Base-by-base conservation (phyloP, 2,888 invertebrate species). In the Eristalis pertinax region DNA sequence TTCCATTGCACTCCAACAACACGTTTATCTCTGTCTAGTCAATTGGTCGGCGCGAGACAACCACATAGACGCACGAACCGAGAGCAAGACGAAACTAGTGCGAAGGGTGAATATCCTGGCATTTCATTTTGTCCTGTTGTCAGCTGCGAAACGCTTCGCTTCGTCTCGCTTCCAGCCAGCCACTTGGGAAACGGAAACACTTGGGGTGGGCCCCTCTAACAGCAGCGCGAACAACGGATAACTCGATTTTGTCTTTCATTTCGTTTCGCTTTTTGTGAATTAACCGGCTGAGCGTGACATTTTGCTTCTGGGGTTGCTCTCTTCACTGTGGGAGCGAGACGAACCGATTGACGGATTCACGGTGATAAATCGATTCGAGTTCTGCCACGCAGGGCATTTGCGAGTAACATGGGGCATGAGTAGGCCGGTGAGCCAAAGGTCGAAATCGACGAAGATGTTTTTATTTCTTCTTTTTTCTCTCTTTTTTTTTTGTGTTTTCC, bases 201-300 rank as follows among this genome's bases (percentile, higher is more conserved):
- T 32, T 5, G 4, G 32, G 32, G 1, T 13, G 13, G 13, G 1
- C 38, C 13, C 13, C 10, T 38, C 13, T 13, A 13, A 11, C 38
- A 13, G 4, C 38, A 13, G 38, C 4, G 38, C 4, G 13, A 2
- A 13, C 8, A 38, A 5, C 3, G 11, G 11, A 32, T 32, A 32
- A 32, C 32, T 32, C 7, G 32, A 32, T 8, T 4, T 35, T 29
- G 32, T 62, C 19, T n/a, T 29, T 32, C 13, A n/a, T 19, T 19
- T 60, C 26, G 7, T 38, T 50, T 38, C 24, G 2, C 32, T 56
- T 26, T 29, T 29, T 24, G 13, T 4, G 19, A 29, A 22, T 60
- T 76, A 43, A 76, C 76, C 76, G 76, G 76, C 76, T 68, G 29
- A 67, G 76, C 32, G 62, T 50, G 67, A 67, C 68, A 32, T 60